Percentiles rank a stretch among this genome's conserved stretches.
These are phyloP conservation scores for Montipora efflorescens DNA, from an alignment of 64 coral and sea anemone genomes.

Conservation along the genomic window DNA sequence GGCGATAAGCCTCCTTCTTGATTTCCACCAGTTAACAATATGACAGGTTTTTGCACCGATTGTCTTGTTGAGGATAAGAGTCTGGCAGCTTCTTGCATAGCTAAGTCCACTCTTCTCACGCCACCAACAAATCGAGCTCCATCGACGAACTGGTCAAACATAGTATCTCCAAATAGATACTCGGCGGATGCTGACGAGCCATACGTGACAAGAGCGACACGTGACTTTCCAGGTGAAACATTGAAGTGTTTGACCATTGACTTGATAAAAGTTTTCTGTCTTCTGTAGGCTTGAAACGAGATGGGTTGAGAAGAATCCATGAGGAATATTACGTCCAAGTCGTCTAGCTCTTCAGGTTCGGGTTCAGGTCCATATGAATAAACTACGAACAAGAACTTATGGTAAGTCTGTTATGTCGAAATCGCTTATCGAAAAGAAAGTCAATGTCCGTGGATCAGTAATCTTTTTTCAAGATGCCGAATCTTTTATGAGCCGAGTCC, in stretches of 20 bases:
- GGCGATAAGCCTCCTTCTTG: constrained; percentile 14
- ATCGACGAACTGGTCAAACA: constrained; percentile 25
- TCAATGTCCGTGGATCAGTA: no score
- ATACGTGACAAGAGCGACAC: constrained; percentile 43
- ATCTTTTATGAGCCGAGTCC: no score
- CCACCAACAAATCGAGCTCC: constrained; percentile 1
- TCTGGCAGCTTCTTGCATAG: neutral
- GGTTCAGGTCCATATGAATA: neutral
- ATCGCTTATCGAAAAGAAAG: neutral
- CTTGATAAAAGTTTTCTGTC: constrained; percentile 37
- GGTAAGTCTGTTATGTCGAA: neutral
- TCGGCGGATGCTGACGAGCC: constrained; percentile 18
- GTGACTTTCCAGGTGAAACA: constrained; percentile 15
- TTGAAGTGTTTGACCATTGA: constrained; percentile 30
- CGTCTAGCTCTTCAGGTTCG: neutral
- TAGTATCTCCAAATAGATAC: neutral
- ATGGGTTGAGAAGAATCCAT: constrained; percentile 56
- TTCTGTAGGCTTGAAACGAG: neutral
- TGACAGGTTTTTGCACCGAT: neutral
- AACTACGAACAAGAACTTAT: neutral
- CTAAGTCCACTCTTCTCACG: constrained; percentile 14
- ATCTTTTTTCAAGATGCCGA: no score
- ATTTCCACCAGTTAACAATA: constrained; percentile 48
- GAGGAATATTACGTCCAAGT: constrained; percentile 48
- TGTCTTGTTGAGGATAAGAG: neutral